Evolutionary conservation across 2,113 vertebrate species (phyloP).

Genomic region (Murina feae): DNA sequence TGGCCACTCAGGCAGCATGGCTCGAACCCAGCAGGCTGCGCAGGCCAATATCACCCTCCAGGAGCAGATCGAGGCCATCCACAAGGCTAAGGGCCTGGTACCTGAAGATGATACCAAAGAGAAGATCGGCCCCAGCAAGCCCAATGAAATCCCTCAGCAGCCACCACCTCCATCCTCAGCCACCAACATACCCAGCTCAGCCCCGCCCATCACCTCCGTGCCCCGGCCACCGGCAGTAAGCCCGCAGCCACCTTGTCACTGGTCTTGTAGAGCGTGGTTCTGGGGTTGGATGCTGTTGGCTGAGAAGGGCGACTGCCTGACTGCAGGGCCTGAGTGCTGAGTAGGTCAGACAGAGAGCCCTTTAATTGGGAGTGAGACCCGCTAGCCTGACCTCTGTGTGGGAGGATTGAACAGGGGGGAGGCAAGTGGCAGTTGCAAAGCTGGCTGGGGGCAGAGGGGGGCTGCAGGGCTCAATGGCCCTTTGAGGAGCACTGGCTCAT

Average conservation of each 20-base stretch:
- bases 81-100: slow-evolving; percentile 98
- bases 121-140: slow-evolving; percentile 98
- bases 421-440: background rate
- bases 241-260: background rate
- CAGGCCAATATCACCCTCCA: slow-evolving; percentile 99
- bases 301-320: background rate
- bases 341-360: background rate
- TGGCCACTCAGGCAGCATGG: slow-evolving; percentile 98
- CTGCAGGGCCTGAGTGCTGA: background rate
- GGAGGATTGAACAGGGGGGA: background rate
- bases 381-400: background rate
- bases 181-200: slow-evolving; percentile 84
- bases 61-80: slow-evolving; percentile 99
- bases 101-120: slow-evolving; percentile 97
- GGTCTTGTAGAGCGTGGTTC: background rate
- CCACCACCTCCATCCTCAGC: slow-evolving; percentile 82
- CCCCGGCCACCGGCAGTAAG: slow-evolving; percentile 85
- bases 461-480: background rate
- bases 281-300: background rate
- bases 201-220: slow-evolving; percentile 81
- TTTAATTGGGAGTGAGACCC: background rate
- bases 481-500: background rate
- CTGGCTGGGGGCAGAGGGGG: background rate
- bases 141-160: slow-evolving; percentile 88
- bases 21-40: slow-evolving; percentile 97